These are phyloP conservation scores for Palythoa heliodiscus DNA, from an alignment of 92 coral and sea anemone species.

Conservation along the genomic window DNA sequence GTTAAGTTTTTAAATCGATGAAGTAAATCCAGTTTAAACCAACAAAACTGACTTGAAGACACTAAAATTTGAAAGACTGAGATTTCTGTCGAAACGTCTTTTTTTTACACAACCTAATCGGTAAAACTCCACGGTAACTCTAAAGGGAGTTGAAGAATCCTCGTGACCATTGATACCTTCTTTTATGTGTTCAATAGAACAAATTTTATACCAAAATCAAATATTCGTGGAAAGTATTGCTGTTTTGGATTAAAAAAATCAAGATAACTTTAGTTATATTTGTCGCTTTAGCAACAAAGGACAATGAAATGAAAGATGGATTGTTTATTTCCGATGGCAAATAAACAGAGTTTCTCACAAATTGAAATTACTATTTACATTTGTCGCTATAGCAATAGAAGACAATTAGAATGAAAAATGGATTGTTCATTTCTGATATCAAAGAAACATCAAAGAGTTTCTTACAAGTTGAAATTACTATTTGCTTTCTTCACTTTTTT, in stretches of 20 bases:
- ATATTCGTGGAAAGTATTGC: too few relatives aligned
- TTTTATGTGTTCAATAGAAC: too few relatives aligned
- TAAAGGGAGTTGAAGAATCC: too few relatives aligned
- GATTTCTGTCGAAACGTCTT: too few relatives aligned
- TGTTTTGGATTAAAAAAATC: neutral
- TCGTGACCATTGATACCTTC: too few relatives aligned
- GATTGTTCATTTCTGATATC: neutral
- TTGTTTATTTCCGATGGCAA: neutral
- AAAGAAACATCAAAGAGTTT: neutral
- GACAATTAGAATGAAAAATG: neutral
- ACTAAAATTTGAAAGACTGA: too few relatives aligned
- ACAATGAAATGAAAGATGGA: neutral
- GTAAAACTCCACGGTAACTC: too few relatives aligned
- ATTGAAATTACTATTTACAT: neutral
- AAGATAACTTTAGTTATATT: neutral
- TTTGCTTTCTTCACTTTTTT: neutral
- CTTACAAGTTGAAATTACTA: neutral
- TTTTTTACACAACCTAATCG: too few relatives aligned
- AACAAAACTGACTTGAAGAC: too few relatives aligned
- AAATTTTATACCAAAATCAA: too few relatives aligned
- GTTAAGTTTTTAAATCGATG: too few relatives aligned
- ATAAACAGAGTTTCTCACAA: slow-evolving; percentile 1
- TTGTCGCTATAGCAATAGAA: neutral
- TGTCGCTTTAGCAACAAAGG: neutral
- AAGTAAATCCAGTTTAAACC: too few relatives aligned